A percentile compares a stretch with the other conserved stretches of the same genome.
Conservation (phyloP, 2,888 invertebrate species). For the Syritta pipiens region DNA sequence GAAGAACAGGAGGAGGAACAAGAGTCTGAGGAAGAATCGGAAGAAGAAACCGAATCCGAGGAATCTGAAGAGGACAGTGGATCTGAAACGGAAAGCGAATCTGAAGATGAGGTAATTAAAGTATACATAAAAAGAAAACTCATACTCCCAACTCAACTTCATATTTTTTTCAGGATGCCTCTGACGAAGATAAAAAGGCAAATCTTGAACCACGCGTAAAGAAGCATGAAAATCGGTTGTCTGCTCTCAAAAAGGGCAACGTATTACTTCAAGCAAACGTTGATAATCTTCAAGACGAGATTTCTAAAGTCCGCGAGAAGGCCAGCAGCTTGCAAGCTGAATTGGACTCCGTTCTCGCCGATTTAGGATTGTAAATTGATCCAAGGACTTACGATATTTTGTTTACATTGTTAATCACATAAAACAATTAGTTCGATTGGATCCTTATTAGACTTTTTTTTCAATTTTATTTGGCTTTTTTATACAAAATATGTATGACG, state of each 20-base stretch:
- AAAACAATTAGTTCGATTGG: not conserved
- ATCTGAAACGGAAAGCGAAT: conserved; percentile 80
- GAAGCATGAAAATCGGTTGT: conserved; percentile 88
- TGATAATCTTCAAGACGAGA: conserved; percentile 91
- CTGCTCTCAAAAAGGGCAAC: conserved; percentile 92
- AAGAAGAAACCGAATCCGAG: conserved; percentile 79
- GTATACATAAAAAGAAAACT: not conserved
- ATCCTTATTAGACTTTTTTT: not conserved
- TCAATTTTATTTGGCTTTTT: conserved; percentile 3
- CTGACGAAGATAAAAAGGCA: conserved; percentile 84
- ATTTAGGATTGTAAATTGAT: conserved; percentile 84
- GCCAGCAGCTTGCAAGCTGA: conserved; percentile 89
- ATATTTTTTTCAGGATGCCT: conserved; percentile 81
- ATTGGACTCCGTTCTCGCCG: conserved; percentile 91
- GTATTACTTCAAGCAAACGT: conserved; percentile 92
- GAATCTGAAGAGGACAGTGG: conserved; percentile 82
- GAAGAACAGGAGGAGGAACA: conserved; percentile 79
- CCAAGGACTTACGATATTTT: not conserved
- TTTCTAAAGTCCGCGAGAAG: conserved; percentile 90
- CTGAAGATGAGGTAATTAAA: conserved; percentile 73
- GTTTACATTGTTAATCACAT: not conserved
- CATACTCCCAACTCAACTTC: not conserved
- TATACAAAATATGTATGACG: not conserved
- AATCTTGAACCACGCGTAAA: conserved; percentile 85
- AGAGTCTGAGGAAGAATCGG: conserved; percentile 76